phyloP scores from a whole-genome alignment of 2,888 invertebrate species.

The Caenorhabditis macrosperma region DNA sequence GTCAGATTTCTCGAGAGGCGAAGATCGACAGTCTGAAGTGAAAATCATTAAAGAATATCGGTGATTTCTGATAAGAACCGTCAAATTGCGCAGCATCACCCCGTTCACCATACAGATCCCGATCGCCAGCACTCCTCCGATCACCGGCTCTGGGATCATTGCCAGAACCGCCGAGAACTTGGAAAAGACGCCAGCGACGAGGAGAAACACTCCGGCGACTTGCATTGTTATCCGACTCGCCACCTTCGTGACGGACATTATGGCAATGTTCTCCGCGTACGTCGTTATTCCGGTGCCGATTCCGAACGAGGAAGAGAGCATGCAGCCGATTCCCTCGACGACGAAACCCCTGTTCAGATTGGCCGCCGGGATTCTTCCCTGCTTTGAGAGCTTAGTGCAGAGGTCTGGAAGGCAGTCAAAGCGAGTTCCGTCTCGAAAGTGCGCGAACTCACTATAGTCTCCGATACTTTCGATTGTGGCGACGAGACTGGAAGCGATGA shows the following conservation, averaged over 20 bases:
- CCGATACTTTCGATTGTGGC: conserved; percentile 74
- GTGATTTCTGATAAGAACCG: conserved; percentile 37
- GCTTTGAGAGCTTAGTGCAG: conserved; percentile 61
- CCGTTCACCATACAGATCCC: conserved; percentile 75
- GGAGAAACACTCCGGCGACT: conserved; percentile 69
- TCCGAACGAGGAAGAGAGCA: conserved; percentile 70
- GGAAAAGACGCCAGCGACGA: conserved; percentile 72
- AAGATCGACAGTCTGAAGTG: conserved; percentile 62
- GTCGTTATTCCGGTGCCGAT: conserved; percentile 74
- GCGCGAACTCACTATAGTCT: conserved; percentile 45
- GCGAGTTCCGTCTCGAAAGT: no score
- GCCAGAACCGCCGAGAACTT: conserved; percentile 73
- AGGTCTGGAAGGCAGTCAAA: conserved; percentile 56
- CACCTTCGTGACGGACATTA: conserved; percentile 73
- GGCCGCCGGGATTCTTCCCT: conserved; percentile 62
- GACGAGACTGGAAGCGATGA: conserved; percentile 71
- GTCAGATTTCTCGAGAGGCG: conserved; percentile 67
- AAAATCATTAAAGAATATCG: neutral
- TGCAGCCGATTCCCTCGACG: conserved; percentile 64
- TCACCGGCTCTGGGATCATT: conserved; percentile 72
- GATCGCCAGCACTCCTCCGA: conserved; percentile 74
- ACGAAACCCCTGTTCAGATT: conserved; percentile 63
- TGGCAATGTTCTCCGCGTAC: conserved; percentile 74
- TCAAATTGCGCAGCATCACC: conserved; percentile 69
- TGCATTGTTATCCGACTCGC: conserved; percentile 75